Percentiles rank a stretch among this genome's conserved stretches.
Conservation (phyloP, 2,888 invertebrate species). For the Troides aeacus region DNA sequence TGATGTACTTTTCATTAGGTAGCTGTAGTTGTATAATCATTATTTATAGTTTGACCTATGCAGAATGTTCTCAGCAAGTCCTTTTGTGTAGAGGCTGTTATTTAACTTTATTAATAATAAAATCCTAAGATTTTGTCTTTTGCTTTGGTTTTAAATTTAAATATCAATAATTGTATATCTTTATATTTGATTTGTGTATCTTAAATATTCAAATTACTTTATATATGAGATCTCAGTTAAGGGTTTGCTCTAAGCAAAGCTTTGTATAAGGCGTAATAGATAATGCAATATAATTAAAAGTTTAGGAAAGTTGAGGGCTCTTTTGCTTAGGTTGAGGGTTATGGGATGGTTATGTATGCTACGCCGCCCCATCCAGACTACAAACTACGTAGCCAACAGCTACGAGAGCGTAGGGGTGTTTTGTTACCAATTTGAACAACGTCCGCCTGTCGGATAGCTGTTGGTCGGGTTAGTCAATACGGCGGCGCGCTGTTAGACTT, state of each 20-base stretch:
- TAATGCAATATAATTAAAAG: constrained; percentile 13
- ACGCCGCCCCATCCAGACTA: constrained; percentile 28
- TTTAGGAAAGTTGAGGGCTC: constrained; percentile 1
- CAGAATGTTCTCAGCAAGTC: no score
- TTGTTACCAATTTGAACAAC: constrained; percentile 40
- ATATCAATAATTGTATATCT: no score
- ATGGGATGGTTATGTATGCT: constrained; percentile 28
- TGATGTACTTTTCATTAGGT: no score
- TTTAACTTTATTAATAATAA: no score
- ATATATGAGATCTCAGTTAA: neutral
- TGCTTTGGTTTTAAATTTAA: no score
- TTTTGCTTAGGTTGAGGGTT: constrained; percentile 2
- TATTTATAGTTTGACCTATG: no score
- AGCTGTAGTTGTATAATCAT: no score
- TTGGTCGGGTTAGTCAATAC: constrained; percentile 35
- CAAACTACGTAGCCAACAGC: constrained; percentile 31
- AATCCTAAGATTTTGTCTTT: no score
- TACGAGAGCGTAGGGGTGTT: constrained; percentile 36
- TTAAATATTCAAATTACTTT: no score
- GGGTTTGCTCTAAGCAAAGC: neutral
- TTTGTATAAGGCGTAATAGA: neutral
- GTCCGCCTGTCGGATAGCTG: constrained; percentile 23
- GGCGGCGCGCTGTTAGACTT: constrained; percentile 31
- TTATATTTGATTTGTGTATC: no score
- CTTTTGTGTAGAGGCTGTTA: no score